These are phyloP conservation scores for Gambusia yucatana DNA, from an alignment of 2,797 vertebrate species.

Conservation along the genomic window DNA sequence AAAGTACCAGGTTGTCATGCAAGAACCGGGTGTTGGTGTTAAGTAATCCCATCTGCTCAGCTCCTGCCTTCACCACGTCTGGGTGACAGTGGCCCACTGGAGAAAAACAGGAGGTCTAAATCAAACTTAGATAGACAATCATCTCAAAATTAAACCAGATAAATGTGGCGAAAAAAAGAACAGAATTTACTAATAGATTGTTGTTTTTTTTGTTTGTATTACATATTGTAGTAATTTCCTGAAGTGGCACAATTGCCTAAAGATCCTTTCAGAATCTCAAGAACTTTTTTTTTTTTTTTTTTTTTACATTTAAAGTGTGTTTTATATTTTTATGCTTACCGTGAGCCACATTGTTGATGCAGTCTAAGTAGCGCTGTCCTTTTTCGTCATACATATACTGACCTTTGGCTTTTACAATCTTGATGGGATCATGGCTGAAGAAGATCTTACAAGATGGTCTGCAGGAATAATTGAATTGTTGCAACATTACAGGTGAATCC, in stretches of 20 bases:
- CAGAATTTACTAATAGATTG: not conserved
- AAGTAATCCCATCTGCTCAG: conserved; percentile 91
- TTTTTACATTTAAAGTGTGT: not conserved
- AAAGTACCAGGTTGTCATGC: conserved; percentile 93
- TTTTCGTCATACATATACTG: conserved; percentile 97
- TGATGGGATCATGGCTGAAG: conserved; percentile 94
- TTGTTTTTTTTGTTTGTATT: not conserved
- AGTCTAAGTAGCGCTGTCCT: conserved; percentile 90
- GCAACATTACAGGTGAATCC: not conserved
- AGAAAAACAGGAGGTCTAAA: not conserved
- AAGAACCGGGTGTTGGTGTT: conserved; percentile 97
- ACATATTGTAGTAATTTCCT: not conserved
- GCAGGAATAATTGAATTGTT: conserved; percentile 16
- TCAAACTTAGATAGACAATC: not conserved
- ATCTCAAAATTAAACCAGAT: not conserved
- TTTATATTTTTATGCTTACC: conserved; percentile 77
- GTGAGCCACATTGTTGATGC: conserved; percentile 98
- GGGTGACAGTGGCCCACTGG: conserved; percentile 96
- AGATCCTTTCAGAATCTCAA: not conserved
- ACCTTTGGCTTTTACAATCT: conserved; percentile 89
- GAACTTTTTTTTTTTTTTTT: not conserved
- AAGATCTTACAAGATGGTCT: conserved; percentile 97
- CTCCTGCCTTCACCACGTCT: conserved; percentile 88
- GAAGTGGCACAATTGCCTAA: not conserved
- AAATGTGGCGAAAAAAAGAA: not conserved